Evolutionary conservation across 2,113 vertebrate species (phyloP), one percentile per base, ranked within the genome.

Genomic region (Pomatostomus ruficeps): DNA sequence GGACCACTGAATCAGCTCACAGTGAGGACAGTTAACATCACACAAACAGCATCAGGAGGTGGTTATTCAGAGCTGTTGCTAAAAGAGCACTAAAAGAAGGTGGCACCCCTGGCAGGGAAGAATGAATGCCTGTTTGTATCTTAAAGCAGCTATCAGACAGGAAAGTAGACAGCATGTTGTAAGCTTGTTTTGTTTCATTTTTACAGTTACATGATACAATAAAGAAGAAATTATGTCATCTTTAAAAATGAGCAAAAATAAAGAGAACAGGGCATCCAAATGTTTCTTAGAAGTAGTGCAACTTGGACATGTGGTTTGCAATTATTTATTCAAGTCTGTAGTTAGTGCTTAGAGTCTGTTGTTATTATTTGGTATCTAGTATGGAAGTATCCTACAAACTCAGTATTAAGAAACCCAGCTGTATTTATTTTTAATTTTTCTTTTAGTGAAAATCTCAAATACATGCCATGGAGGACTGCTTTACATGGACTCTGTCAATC

Each of bases 101-200:
- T 96, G 91, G 91, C 74, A 91, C 2, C 11, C 14, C 42, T 76
- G 46, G 38, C 36, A 91, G 43, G 48, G 38, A 93, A 59, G 67
- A 88, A 90, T 85, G 81, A 95, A 90, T 85, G 63, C n/a, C 59
- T 85, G 19, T 26, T 89, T 93, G n/a, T 83, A 55, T 91, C 29
- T 59, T 66, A 89, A 79, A 91, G 51, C 75, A 85, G 38, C 73
- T 88, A 46, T 72, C 81, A 94, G 78, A 83, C 66, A 40, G 49
- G 42, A 91, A 68, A 93, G 62, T 24, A 91, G 74, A 74, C 71
- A 90, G 74, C 15, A 70, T 49, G 33, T 45, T 91, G 24, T 67
- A 70, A 74, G 51, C 18, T 88, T 73, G 49, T 89, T 91, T 88
- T 36, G 29, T 91, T 92, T 91, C 19, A 35, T 88, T 91, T 96